Percentiles rank a stretch among this genome's conserved stretches.
phyloP scores from a whole-genome alignment of 2,797 vertebrate species.

The Brachymystax lenok region DNA sequence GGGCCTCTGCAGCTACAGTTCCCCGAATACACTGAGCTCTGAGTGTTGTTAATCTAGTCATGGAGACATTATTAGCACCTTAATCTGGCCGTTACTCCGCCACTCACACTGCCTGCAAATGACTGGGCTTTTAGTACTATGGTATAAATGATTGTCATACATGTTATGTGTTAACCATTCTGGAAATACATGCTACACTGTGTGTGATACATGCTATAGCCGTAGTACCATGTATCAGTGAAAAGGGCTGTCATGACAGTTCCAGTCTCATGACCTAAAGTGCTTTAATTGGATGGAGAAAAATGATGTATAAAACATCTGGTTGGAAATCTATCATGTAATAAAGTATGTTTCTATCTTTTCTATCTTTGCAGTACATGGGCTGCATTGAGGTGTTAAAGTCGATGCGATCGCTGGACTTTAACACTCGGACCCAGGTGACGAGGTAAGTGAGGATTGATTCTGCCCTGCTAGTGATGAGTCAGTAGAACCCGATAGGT shows the following conservation, averaged over 20 bases:
- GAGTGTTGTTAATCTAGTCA: conserved; percentile 65
- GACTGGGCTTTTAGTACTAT: background rate
- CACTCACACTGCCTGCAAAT: conserved; percentile 42
- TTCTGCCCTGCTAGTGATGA: conserved; percentile 14
- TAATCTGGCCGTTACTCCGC: conserved; percentile 60
- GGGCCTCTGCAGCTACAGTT: conserved; percentile 35
- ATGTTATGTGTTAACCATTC: background rate
- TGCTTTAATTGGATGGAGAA: background rate
- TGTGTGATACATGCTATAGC: background rate
- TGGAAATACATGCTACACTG: background rate
- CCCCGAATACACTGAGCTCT: conserved; percentile 39
- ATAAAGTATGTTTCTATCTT: background rate
- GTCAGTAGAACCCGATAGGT: conserved; percentile 42
- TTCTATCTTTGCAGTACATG: conserved; percentile 85
- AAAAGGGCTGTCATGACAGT: background rate
- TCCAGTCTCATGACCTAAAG: background rate
- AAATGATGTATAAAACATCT: background rate
- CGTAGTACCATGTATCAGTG: background rate
- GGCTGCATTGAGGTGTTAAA: conserved; percentile 95
- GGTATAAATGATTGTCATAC: background rate
- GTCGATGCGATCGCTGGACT: conserved; percentile 96
- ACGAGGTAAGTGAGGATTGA: conserved; percentile 83
- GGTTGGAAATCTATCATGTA: background rate
- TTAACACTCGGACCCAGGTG: conserved; percentile 94
- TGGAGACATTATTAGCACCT: conserved; percentile 68